Evolutionary conservation across 1,140 invertebrate genomes (phyloP), one percentile per base, ranked within the genome.

Genomic region (Heliconius eleuchia): DNA sequence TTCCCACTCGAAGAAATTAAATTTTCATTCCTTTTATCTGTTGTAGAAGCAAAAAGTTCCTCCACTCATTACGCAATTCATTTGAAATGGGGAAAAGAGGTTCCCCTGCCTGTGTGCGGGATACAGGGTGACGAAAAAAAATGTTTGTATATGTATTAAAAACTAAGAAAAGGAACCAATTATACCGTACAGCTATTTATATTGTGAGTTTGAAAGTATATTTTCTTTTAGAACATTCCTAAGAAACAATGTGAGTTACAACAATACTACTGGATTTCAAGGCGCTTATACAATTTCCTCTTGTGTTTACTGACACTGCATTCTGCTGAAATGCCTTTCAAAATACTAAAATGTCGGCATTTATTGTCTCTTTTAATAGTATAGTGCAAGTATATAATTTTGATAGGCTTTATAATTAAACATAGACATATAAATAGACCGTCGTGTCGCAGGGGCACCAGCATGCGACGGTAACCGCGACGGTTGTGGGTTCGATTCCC

Each of bases 261-360:
- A 66, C 60, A 66, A 66, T 66, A 66, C 60, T 66, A 66, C 11
- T 66, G 60, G 27, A 66, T 30, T 66, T 66, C 60, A 66, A 66
- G 60, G 27, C 60, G 60, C 60, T 66, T 30, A 66, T 66, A 66
- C 60, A 66, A 66, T 66, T 66, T 66, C 30, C 23, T 66, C 60
- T 66, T 66, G 60, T 66, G 60, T 66, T 66, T 30, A 66, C 60
- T 66, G 60, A 66, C 60, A 66, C 60, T 66, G 27, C 60, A 66
- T 30, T 66, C 60, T 30, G 27, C 23, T 30, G 27, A 66, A 23
- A 66, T 66, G 27, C 60, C 60, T 66, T 66, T 66, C 23, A 66
- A 66, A 66, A 30, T 66, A 30, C 27, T 66, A 66, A 66, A 66
- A 66, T 66, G 60, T 16, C 23, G 60, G 30, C 23, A 66, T 30